Evolutionary conservation across 2,888 invertebrate species (phyloP).

Genomic region (Epicampocera succincta): DNA sequence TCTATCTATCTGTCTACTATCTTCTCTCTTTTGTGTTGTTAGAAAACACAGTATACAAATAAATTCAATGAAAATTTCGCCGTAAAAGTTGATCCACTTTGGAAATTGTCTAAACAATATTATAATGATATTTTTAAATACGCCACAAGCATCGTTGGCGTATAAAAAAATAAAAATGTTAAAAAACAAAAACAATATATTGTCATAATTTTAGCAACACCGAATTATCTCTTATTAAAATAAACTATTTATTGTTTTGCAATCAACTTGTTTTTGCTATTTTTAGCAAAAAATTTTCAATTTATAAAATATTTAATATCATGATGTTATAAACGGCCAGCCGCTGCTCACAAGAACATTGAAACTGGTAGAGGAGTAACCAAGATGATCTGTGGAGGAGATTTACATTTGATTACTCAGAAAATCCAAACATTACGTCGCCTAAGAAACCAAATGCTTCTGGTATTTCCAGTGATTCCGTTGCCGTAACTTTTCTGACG

Average conservation of each 20-base stretch:
- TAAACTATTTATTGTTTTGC: conserved; percentile 43
- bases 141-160: conserved; percentile 30
- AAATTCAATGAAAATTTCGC: conserved; percentile 68
- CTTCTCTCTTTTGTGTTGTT: background rate
- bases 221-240: conserved; percentile 52
- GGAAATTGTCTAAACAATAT: conserved; percentile 59
- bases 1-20: too few relatives aligned
- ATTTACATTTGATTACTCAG: too few relatives aligned
- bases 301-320: conserved; percentile 20
- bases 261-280: conserved; percentile 11
- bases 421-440: too few relatives aligned
- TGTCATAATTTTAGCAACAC: conserved; percentile 14
- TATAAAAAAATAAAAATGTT: conserved; percentile 8
- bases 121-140: conserved; percentile 50
- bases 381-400: too few relatives aligned
- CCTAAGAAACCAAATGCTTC: too few relatives aligned
- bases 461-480: too few relatives aligned
- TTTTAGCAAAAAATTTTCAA: conserved; percentile 42
- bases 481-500: too few relatives aligned
- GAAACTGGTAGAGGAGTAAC: background rate
- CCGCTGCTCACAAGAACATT: background rate
- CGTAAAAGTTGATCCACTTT: conserved; percentile 63
- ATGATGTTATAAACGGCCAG: background rate
- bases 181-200: background rate
- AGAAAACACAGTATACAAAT: conserved; percentile 60